phyloP scores from a whole-genome alignment of 2,113 vertebrate species.

The Saguinus midas region DNA sequence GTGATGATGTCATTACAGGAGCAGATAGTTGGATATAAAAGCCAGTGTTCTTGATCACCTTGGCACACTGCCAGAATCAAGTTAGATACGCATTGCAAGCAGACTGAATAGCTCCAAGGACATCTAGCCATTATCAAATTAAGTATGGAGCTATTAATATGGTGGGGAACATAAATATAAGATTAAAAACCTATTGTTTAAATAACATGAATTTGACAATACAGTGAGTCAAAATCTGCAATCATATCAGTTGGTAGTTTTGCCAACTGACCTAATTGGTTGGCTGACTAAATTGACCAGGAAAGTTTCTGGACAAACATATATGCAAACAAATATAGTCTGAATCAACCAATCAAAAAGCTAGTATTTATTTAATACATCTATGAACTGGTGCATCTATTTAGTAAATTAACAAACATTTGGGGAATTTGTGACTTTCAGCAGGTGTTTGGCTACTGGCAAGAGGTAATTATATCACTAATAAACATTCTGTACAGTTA shows the following conservation, averaged over 20 bases:
- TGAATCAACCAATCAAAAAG: neutral
- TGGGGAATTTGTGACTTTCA: neutral
- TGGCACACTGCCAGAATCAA: neutral
- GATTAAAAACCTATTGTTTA: neutral
- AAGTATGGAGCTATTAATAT: neutral
- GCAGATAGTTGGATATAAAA: neutral
- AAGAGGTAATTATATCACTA: neutral
- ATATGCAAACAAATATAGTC: neutral
- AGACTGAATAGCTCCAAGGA: neutral
- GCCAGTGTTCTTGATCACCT: neutral
- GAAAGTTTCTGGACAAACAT: neutral
- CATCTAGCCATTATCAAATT: neutral
- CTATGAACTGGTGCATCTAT: neutral
- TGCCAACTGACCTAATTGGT: neutral
- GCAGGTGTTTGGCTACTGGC: neutral
- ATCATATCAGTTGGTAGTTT: neutral
- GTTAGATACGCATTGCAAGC: neutral
- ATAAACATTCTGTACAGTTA: neutral
- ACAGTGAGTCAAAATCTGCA: neutral
- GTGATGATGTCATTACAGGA: neutral
- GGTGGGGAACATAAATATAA: neutral
- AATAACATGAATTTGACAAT: neutral
- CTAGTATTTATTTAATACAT: neutral
- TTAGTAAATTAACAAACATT: constrained; percentile 34
- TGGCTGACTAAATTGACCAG: neutral